Evolutionary conservation across 2,888 invertebrate genomes (phyloP).

Genomic region (Mythimna albipuncta): DNA sequence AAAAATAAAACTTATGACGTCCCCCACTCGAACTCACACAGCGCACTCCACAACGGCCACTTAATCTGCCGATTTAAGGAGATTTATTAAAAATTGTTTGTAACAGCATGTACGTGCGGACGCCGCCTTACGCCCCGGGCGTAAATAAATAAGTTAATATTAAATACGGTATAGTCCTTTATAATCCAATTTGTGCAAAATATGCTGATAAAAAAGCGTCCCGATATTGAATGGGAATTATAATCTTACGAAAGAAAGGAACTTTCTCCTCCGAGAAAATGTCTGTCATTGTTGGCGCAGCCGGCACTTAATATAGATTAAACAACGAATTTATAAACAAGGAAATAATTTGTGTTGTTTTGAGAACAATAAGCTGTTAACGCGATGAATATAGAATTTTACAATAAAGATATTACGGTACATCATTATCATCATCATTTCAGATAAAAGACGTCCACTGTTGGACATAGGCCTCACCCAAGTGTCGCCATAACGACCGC

Average conservation of each 20-base stretch:
- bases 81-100: slow-evolving; percentile 52
- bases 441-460: no score
- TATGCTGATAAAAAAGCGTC: slow-evolving; percentile 62
- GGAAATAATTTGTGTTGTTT: slow-evolving; percentile 44
- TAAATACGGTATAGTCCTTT: slow-evolving; percentile 55
- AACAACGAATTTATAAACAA: slow-evolving; percentile 48
- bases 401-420: background rate
- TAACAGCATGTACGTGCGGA: slow-evolving; percentile 31
- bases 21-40: slow-evolving; percentile 61
- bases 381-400: slow-evolving; percentile 3
- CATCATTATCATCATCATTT: no score
- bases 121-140: slow-evolving; percentile 42
- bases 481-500: no score
- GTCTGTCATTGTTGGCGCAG: slow-evolving; percentile 73
- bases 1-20: slow-evolving; percentile 78
- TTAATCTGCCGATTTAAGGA: slow-evolving; percentile 39
- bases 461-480: no score
- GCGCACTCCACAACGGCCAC: slow-evolving; percentile 39
- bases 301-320: slow-evolving; percentile 58
- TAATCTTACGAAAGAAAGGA: slow-evolving; percentile 71
- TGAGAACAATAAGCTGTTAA: slow-evolving; percentile 22
- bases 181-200: slow-evolving; percentile 64
- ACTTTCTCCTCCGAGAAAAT: slow-evolving; percentile 75
- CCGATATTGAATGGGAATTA: slow-evolving; percentile 69
- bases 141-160: slow-evolving; percentile 62